Base-by-base conservation (phyloP, 23 tunicate genomes). In the Clavelina lepadiformis region DNA sequence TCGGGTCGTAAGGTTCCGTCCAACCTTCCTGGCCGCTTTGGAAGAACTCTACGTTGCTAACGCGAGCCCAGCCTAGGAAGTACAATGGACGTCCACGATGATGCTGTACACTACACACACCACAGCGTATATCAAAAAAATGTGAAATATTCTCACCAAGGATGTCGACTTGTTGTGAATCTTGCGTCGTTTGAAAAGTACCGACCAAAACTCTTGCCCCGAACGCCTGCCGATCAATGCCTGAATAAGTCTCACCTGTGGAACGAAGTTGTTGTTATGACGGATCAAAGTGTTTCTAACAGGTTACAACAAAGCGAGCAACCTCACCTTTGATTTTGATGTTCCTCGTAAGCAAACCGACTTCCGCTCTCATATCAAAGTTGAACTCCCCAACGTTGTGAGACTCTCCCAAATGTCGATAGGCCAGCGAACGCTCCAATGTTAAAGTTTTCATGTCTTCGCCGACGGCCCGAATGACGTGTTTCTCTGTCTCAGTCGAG, bases 1-100 rank as follows among this genome's bases (percentile, higher is more conserved):
- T 55, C 0, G 99, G 99, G 49, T 93, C 99, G 27, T 37, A 67
- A 3, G 64, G 46, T 27, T 93, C 99, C 44, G 99, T 76, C 68
- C 75, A 93, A 3, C 99, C 99, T 44, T 79, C 86, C 31, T 93
- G 99, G 27, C 99, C 99, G 69, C 77, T 73, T 22, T 72, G 68
- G 33, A 50, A 31, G 64, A 93, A 93, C 63, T 93, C 88, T 21
- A 85, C 95, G 51, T 93, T 72, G 47, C 63, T 61, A n/a, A 88
- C 23, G 13, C 88, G 74, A 25, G 76, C 96, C 77, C 84, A 86
- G 6, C 95, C 95, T 86, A 21, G 33, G n/a, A n/a, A n/a, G n/a
- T n/a, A n/a, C n/a, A n/a, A n/a, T n/a, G n/a, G n/a, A n/a, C n/a
- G n/a, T n/a, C n/a, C n/a, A n/a, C n/a, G n/a, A n/a, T n/a, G n/a